Percentiles rank a stretch among this genome's conserved stretches.
Evolutionary conservation across 2,113 vertebrate genomes (phyloP).

Genomic region (Pseudorasbora parva): DNA sequence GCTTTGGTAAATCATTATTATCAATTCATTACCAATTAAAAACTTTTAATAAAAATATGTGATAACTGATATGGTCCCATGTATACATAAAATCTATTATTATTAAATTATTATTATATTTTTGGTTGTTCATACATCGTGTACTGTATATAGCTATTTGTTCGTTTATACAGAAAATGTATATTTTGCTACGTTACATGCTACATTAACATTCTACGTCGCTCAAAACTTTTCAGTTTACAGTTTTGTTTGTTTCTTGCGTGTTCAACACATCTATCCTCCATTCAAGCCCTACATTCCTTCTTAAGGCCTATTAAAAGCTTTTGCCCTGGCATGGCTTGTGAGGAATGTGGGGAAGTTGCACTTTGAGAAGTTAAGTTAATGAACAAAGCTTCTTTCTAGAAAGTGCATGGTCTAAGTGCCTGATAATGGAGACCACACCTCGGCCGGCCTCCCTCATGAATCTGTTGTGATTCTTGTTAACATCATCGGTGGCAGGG

Average conservation of each 20-base stretch:
- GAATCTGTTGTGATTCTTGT: constrained; percentile 50
- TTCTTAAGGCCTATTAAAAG: constrained; percentile 50
- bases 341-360: constrained; percentile 54
- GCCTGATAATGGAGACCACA: constrained; percentile 50
- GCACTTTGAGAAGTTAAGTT: constrained; percentile 49
- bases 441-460: constrained; percentile 39
- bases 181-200: too few species aligned
- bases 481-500: constrained; percentile 49
- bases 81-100: too few species aligned
- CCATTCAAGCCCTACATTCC: constrained; percentile 27
- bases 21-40: too few species aligned
- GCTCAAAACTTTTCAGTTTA: neutral
- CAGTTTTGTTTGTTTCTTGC: constrained; percentile 6
- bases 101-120: too few species aligned
- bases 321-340: constrained; percentile 42
- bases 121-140: too few species aligned
- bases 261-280: constrained; percentile 7
- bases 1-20: neutral
- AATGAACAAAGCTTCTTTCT: constrained; percentile 50
- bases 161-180: too few species aligned
- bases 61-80: neutral
- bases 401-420: constrained; percentile 48
- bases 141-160: too few species aligned
- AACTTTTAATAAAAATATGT: neutral
- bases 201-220: neutral